Evolutionary conservation across 2,888 invertebrate species (phyloP).

Genomic region (Tachina grossa): DNA sequence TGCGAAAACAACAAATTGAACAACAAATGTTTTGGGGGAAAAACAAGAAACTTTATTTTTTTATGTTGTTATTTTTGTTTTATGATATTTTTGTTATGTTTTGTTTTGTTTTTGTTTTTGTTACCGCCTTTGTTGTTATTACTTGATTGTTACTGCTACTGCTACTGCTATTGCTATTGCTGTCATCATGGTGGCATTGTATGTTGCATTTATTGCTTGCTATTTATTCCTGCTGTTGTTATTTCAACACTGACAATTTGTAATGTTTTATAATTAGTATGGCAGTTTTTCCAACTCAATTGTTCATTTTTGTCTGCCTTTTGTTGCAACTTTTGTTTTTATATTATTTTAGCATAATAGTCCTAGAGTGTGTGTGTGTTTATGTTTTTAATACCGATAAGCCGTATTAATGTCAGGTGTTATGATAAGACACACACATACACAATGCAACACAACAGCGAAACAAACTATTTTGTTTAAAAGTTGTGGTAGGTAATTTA

Average conservation of each 20-base stretch:
- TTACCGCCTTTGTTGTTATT: slow-evolving; percentile 21
- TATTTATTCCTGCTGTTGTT: slow-evolving; percentile 30
- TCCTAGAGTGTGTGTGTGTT: neutral
- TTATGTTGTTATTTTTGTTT: slow-evolving; percentile 20
- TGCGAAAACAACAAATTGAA: slow-evolving; percentile 6
- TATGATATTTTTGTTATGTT: slow-evolving; percentile 38
- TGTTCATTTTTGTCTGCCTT: slow-evolving; percentile 20
- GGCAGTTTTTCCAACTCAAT: slow-evolving; percentile 47
- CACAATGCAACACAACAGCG: neutral
- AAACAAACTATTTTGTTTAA: slow-evolving; percentile 25
- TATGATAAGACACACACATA: slow-evolving; percentile 14
- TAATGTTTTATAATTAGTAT: slow-evolving; percentile 61
- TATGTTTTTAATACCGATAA: slow-evolving; percentile 33
- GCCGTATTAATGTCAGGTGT: slow-evolving; percentile 51
- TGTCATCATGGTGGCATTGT: neutral
- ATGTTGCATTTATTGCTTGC: neutral
- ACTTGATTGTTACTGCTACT: slow-evolving; percentile 18
- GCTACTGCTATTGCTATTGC: neutral
- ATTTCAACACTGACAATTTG: slow-evolving; percentile 54
- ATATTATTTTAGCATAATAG: neutral
- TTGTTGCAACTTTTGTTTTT: slow-evolving; percentile 23
- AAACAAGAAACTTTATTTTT: slow-evolving; percentile 15
- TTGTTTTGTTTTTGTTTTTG: neutral
- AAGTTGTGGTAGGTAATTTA: slow-evolving; percentile 30
- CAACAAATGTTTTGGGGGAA: slow-evolving; percentile 19